Base-by-base conservation (phyloP, 1,140 invertebrate species). In the Platyscapa corneri region DNA sequence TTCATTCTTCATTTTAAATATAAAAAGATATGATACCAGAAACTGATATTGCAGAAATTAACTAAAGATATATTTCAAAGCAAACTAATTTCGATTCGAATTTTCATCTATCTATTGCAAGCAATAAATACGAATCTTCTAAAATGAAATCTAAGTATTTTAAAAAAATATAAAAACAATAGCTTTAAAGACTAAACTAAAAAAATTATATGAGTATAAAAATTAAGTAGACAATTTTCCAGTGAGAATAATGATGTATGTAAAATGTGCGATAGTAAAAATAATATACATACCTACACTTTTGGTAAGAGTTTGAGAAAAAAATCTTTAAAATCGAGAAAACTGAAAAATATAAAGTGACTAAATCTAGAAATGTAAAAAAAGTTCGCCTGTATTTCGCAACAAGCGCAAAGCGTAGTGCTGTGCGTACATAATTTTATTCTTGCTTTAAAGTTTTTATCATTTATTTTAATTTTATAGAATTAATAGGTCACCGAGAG, bases 381-480 rank as follows among this genome's bases (percentile, higher is more conserved):
- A 14, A 64, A 72, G 32, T 42, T 84, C 42, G 83, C 42, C 32
- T 77, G 74, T 77, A 77, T 34, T 30, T 37, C 76, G 32, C 84
- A 60, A 76, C 10, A 80, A 87, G 79, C 75, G 77, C 53, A 72
- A 87, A 81, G 76, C 82, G 18, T 80, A 76, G 53, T 84, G 82
- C 77, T n/a, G 80, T 86, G 83, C 65, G 30, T 80, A 85, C 65
- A 80, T 27, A 80, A 70, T 85, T 79, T 85, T 80, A 82, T 80
- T 76, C 67, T 34, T 82, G 32, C 83, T 79, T 77, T 78, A 27
- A 74, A 79, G 37, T 85, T 79, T 70, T 82, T 77, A 67, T 53
- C 23, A 72, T 84, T 56, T 82, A 46, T 70, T 49, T 67, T 64
- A 81, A 14, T 84, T 77, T 86, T 42, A n/a, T 8, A 37, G 32